Percentiles rank a stretch among this genome's conserved stretches.
These are phyloP conservation scores for Platycnemis pennipes DNA, from an alignment of 2,888 invertebrate genomes.

Conservation along the genomic window DNA sequence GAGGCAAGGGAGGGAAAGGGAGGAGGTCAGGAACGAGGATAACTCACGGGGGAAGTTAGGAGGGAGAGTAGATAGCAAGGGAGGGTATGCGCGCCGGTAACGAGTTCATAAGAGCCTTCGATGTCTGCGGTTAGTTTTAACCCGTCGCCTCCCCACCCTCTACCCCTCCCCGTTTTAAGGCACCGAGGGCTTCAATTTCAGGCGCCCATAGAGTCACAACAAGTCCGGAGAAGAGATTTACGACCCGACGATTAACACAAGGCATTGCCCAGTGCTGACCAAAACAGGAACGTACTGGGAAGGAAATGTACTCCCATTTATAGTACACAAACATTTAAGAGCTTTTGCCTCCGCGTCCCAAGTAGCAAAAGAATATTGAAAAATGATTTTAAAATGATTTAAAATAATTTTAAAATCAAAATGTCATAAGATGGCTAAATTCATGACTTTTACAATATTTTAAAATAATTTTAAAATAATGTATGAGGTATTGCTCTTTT, in stretches of 20 bases:
- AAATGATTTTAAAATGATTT: too few species aligned
- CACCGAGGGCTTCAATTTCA: constrained; percentile 21
- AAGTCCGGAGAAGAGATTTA: constrained; percentile 3
- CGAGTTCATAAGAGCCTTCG: constrained; percentile 50
- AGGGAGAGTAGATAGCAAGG: neutral
- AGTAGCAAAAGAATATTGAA: too few species aligned
- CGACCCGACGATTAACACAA: neutral
- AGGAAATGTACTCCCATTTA: neutral
- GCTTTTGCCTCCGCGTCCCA: neutral
- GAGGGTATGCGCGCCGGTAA: constrained; percentile 17
- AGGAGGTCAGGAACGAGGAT: neutral
- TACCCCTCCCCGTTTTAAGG: neutral
- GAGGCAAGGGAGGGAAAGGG: neutral
- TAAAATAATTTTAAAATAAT: too few species aligned
- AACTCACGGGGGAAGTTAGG: neutral
- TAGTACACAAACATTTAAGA: neutral
- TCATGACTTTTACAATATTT: too few species aligned
- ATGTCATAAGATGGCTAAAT: too few species aligned
- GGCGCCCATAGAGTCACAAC: constrained; percentile 18
- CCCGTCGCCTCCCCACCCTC: neutral
- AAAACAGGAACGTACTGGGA: neutral
- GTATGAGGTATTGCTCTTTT: too few species aligned
- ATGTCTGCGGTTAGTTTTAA: neutral
- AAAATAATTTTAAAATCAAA: too few species aligned
- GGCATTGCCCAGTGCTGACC: constrained; percentile 3